Evolutionary conservation across 2,797 vertebrate species (phyloP).

Genomic region (Oceanodroma leucorhoa): DNA sequence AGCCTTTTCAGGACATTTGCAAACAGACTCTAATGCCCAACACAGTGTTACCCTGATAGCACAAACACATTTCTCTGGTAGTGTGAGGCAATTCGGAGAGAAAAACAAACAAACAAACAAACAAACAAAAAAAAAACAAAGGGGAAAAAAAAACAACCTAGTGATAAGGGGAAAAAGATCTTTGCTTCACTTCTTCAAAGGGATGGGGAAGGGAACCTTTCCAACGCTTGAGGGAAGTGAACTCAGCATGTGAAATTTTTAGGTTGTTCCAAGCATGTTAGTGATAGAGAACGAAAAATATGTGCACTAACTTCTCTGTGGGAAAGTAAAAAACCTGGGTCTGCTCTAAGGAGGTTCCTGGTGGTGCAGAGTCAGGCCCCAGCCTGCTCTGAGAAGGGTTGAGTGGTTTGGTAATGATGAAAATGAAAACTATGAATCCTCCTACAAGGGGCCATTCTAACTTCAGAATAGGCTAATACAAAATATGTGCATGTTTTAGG

Average conservation of each 20-base stretch:
- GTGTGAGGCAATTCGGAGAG: not conserved
- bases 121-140: no score
- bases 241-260: not conserved
- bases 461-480: not conserved
- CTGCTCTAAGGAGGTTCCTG: not conserved
- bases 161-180: not conserved
- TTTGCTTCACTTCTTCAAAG: not conserved
- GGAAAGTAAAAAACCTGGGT: not conserved
- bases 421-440: not conserved
- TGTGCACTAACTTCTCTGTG: not conserved
- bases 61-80: not conserved
- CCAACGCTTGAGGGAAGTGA: not conserved
- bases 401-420: not conserved
- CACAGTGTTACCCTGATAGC: not conserved
- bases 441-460: not conserved
- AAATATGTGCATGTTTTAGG: not conserved
- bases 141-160: not conserved
- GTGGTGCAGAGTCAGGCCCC: not conserved
- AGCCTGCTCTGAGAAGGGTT: not conserved
- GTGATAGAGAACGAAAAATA: not conserved
- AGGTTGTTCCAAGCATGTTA: not conserved
- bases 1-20: not conserved
- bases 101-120: no score
- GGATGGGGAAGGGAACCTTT: not conserved
- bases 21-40: not conserved